A percentile compares a stretch with the other conserved stretches of the same genome.
phyloP scores from a whole-genome alignment of 2,113 vertebrate genomes.

The Xiphophorus maculatus region DNA sequence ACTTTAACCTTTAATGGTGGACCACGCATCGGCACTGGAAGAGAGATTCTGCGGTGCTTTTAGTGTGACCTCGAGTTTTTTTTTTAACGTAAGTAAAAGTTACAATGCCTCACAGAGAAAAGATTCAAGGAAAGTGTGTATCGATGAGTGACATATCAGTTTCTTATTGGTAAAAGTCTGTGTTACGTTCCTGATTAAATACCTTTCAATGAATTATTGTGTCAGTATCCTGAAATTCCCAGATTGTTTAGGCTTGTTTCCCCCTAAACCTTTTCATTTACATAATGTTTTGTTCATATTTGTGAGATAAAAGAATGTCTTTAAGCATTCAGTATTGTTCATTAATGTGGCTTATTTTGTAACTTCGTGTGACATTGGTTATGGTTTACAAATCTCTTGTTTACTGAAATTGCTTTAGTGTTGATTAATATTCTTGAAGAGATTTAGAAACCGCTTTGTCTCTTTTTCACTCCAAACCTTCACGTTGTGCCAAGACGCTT shows the following conservation, averaged over 20 bases:
- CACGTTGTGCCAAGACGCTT: no score
- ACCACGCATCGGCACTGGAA: background rate
- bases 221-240: background rate
- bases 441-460: no score
- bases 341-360: no score
- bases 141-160: background rate
- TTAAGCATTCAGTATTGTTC: background rate
- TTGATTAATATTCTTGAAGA: no score
- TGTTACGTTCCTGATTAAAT: background rate
- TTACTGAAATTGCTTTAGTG: no score
- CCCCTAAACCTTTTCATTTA: background rate
- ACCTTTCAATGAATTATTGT: background rate
- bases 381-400: no score
- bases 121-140: background rate
- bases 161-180: background rate
- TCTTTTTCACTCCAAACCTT: no score
- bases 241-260: background rate
- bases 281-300: background rate
- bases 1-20: background rate
- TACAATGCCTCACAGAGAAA: background rate
- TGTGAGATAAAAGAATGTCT: background rate
- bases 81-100: slow-evolving; percentile 9
- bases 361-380: background rate
- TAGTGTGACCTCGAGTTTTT: background rate
- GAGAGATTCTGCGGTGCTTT: background rate